Conservation (phyloP, 1,140 invertebrate species). For the Acromyrmex charruanus region DNA sequence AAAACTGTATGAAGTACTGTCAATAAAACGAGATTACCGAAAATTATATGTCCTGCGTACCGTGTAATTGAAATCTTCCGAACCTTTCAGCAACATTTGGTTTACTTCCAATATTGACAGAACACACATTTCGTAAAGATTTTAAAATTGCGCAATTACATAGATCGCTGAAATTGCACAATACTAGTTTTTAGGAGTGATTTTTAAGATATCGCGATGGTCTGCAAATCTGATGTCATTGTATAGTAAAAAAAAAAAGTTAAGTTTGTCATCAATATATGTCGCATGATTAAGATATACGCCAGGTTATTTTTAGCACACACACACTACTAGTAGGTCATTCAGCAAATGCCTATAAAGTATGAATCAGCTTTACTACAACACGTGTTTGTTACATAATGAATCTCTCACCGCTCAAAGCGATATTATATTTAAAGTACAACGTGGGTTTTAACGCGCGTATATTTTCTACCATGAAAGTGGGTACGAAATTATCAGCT, state of each 20-base stretch:
- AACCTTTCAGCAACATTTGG: not conserved
- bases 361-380: conserved; percentile 73
- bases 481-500: conserved; percentile 12
- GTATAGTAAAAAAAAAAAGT: not conserved
- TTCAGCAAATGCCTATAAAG: conserved; percentile 70
- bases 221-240: conserved; percentile 21
- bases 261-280: conserved; percentile 29
- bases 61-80: not conserved
- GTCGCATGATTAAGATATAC: conserved; percentile 22
- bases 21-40: conserved; percentile 26
- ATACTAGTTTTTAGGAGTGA: not conserved
- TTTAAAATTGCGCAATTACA: conserved; percentile 7
- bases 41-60: not conserved
- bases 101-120: not conserved
- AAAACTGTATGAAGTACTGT: not conserved
- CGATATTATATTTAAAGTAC: conserved; percentile 1
- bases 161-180: not conserved
- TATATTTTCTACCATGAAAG: not conserved
- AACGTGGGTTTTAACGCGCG: not conserved
- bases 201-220: not conserved
- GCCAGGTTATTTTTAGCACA: conserved; percentile 42
- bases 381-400: conserved; percentile 49
- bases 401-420: conserved; percentile 14
- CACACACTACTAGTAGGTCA: conserved; percentile 61
- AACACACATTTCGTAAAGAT: not conserved